Evolutionary conservation across 1,140 invertebrate genomes (phyloP).

Genomic region (Zaprionus ornatus): DNA sequence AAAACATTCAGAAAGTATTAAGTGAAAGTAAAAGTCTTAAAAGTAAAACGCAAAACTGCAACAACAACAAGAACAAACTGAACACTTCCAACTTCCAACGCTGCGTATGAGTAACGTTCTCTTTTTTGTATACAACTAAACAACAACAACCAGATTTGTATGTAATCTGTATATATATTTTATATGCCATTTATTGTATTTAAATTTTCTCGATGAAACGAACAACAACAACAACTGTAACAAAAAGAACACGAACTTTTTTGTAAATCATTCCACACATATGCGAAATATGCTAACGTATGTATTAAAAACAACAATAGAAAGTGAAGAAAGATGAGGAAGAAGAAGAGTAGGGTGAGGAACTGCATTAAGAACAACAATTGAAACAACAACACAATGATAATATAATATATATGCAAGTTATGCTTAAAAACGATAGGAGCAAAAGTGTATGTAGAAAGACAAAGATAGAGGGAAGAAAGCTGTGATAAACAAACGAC

Average conservation of each 20-base stretch:
- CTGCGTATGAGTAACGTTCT: slow-evolving; percentile 71
- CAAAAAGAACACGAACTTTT: slow-evolving; percentile 36
- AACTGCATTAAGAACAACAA: slow-evolving; percentile 56
- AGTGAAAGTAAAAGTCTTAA: slow-evolving; percentile 48
- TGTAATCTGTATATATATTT: slow-evolving; percentile 66
- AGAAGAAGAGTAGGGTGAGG: neutral
- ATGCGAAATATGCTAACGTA: slow-evolving; percentile 68
- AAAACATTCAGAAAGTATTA: slow-evolving; percentile 39
- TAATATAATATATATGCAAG: slow-evolving; percentile 65
- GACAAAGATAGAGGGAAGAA: slow-evolving; percentile 29
- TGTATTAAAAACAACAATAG: slow-evolving; percentile 61
- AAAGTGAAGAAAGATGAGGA: slow-evolving; percentile 21
- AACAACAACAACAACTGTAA: slow-evolving; percentile 11
- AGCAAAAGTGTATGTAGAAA: slow-evolving; percentile 63
- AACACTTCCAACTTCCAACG: slow-evolving; percentile 64
- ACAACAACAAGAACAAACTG: slow-evolving; percentile 22
- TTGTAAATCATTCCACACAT: slow-evolving; percentile 77
- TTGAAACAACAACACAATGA: slow-evolving; percentile 50
- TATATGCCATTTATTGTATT: slow-evolving; percentile 82
- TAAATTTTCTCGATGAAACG: slow-evolving; percentile 58
- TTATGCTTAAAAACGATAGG: slow-evolving; percentile 75
- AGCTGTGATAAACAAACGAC: slow-evolving; percentile 69
- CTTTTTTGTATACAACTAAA: slow-evolving; percentile 68
- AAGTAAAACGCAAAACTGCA: slow-evolving; percentile 50
- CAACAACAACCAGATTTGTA: slow-evolving; percentile 41